Base-by-base conservation (phyloP, 1,140 invertebrate species). In the Nasonia giraulti region DNA sequence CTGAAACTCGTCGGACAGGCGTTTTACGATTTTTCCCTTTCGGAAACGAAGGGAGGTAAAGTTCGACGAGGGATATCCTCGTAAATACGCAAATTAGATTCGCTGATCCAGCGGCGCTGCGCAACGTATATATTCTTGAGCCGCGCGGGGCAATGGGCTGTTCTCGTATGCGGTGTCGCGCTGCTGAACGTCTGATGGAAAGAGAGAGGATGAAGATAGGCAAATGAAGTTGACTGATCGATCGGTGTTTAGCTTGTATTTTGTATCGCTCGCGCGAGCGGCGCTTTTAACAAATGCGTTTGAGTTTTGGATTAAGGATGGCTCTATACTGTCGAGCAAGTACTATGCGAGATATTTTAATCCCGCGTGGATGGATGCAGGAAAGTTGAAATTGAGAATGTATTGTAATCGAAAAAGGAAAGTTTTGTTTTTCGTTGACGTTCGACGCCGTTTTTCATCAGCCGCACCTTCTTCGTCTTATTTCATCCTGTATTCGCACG, bases 11-110 rank as follows among this genome's bases (percentile, higher is more conserved):
- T 44, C 40, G 40, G 40, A 44, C 8, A 27, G 27, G 50, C 2
- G 11, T 55, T 17, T 55, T 55, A 17, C 50, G 50, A 55, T 55
- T 55, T 55, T 55, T 55, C 17, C 12, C 17, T 55, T 3, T 55
- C 17, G 50, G 10, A 50, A 50, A 50, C 47, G 11, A 5, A 50
- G 10, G 50, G 14, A 55, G 0, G 50, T 14, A 55, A 55, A 20
- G 17, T 20, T 55, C 50, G 14, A 55, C 14, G 4, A 55, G 50
- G 50, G 71, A 73, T 74, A 20, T 66, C 80, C 80, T 87, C 31
- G 84, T 88, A 88, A 90, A 88, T 87, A 88, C 83, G 86, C 83
- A 89, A 89, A 90, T 89, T 89, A 88, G 83, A 81, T 89, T 89
- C 81, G 77, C 81, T 82, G 71, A 27, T 23, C 71, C 47, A 80